Base-by-base conservation (phyloP, 1,140 invertebrate genomes). In the Xylocopa sonorina region DNA sequence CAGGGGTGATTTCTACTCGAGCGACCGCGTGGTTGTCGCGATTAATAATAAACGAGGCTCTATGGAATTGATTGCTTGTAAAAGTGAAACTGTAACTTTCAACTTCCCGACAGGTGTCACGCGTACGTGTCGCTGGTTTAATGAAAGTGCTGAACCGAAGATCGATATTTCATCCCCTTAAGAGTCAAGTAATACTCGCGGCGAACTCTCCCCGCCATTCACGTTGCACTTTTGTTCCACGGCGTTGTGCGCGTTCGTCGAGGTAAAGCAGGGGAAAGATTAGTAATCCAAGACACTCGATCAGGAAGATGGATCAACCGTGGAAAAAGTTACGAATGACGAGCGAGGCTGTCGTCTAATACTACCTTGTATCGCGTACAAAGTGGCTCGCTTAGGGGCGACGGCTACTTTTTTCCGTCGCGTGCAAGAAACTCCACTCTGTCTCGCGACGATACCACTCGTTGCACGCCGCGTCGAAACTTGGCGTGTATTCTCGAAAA, bases 341-440 rank as follows among this genome's bases (percentile, higher is more conserved):
- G n/a, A n/a, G 57, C 50, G 48, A 46, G 55, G 38, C 55, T 80
- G 72, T 9, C 10, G 24, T 18, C 32, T 34, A n/a, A 38, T 29
- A 69, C 73, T 29, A 69, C 73, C 69, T 79, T 84, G 77, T 53
- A 66, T 55, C 50, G 55, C 58, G n/a, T n/a, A 84, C 66, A 71
- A 62, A 67, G 38, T 41, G 34, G 58, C 51, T 68, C 41, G 41
- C 53, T 18, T 48, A 80, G 74, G 74, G 73, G 84, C 67, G 78
- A 77, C 57, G 57, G 57, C 64, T 34, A 43, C 43, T 82, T 82
- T 76, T 82, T 21, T 57, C 12, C 27, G 6, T 32, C 7, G 14
- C 55, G 16, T 32, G 29, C 29, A 21, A 2, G 21, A 57, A 57
- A 21, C 16, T 38, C 7, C 2, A 29, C 14, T 21, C 21, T 21